Evolutionary conservation across 2,888 invertebrate species (phyloP).

Genomic region (Drosophila aldrichi): DNA sequence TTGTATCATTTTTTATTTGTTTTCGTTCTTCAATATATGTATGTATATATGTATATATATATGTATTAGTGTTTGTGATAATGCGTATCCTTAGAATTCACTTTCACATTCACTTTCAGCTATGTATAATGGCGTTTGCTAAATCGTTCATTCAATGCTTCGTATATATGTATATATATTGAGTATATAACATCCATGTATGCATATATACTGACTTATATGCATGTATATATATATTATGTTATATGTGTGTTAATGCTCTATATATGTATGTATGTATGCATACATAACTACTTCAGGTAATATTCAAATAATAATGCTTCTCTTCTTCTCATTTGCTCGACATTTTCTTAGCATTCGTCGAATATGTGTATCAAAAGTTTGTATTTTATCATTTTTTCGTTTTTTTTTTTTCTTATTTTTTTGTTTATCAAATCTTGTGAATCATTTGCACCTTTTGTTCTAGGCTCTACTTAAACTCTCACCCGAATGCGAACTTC

Average conservation of each 20-base stretch:
- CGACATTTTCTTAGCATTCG: slow-evolving; percentile 15
- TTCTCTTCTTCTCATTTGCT: not conserved
- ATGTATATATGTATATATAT: slow-evolving; percentile 32
- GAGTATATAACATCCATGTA: slow-evolving; percentile 25
- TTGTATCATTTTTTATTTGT: slow-evolving; percentile 35
- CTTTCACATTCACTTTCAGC: not conserved
- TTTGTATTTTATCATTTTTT: too few species aligned
- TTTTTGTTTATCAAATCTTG: slow-evolving; percentile 42
- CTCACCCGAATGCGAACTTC: slow-evolving; percentile 15
- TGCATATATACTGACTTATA: slow-evolving; percentile 20
- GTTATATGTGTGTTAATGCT: slow-evolving; percentile 29
- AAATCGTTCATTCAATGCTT: slow-evolving; percentile 18
- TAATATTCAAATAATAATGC: slow-evolving; percentile 27
- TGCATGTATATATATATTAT: slow-evolving; percentile 18
- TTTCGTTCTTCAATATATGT: slow-evolving; percentile 30
- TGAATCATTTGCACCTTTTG: slow-evolving; percentile 17
- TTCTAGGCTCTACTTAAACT: slow-evolving; percentile 10
- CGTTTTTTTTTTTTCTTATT: too few species aligned
- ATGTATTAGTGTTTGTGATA: slow-evolving; percentile 8
- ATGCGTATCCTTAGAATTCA: not conserved
- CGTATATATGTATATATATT: not conserved
- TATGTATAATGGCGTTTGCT: slow-evolving; percentile 31
- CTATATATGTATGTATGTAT: not conserved
- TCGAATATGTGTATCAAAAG: slow-evolving; percentile 58
- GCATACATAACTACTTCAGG: slow-evolving; percentile 8